phyloP scores from a whole-genome alignment of 2,113 vertebrate genomes.

The Proteles cristata region DNA sequence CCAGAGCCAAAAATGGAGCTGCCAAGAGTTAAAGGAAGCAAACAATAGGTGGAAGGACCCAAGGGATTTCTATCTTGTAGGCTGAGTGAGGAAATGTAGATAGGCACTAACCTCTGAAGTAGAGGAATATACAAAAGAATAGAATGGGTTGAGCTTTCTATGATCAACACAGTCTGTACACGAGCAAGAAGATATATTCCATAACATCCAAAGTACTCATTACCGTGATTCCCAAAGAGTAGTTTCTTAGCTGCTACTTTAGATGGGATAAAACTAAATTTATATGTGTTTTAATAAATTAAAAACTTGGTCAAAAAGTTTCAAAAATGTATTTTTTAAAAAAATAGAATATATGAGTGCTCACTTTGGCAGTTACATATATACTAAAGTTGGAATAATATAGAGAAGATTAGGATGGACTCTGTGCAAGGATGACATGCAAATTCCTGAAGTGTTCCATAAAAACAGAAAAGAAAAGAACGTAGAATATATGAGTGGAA shows the following conservation, averaged over 20 bases:
- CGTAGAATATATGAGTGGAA: not conserved
- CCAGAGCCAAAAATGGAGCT: slow-evolving; percentile 25
- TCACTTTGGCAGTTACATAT: not conserved
- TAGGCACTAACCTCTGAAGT: not conserved
- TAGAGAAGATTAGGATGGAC: not conserved
- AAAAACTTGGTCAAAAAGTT: slow-evolving; percentile 38
- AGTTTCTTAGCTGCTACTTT: slow-evolving; percentile 21
- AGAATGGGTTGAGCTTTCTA: not conserved
- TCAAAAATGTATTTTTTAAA: not conserved
- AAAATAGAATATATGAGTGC: not conserved
- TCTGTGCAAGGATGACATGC: not conserved
- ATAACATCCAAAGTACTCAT: not conserved
- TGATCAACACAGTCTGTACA: not conserved
- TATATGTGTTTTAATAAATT: not conserved
- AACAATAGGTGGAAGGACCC: not conserved
- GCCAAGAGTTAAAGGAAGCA: slow-evolving; percentile 59
- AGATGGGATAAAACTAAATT: slow-evolving; percentile 39
- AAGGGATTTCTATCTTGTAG: not conserved
- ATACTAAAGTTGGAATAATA: not conserved
- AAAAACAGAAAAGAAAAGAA: not conserved
- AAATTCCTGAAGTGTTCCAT: not conserved
- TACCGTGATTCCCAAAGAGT: slow-evolving; percentile 6
- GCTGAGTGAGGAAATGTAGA: slow-evolving; percentile 6
- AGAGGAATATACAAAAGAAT: slow-evolving; percentile 31
- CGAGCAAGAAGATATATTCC: not conserved